A percentile compares a stretch with the other conserved stretches of the same genome.
Conservation (phyloP, 2,113 vertebrate genomes). For the Fregata magnificens region DNA sequence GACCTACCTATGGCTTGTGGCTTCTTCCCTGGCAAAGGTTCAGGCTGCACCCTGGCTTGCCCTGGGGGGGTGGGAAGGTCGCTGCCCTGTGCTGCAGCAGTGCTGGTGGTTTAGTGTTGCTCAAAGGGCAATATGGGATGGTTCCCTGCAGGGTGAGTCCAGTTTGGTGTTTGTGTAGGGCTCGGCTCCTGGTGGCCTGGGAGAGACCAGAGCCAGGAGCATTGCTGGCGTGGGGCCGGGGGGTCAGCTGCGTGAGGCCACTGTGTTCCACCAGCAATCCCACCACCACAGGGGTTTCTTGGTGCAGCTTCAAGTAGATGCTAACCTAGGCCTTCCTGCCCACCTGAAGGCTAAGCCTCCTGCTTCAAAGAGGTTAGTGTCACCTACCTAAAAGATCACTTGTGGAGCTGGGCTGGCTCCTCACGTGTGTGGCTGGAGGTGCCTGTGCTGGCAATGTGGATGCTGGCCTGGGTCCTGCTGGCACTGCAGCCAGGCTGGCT, state of each 20-base stretch:
- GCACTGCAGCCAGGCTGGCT: not conserved
- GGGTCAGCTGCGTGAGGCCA: fast-evolving
- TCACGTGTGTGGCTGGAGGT: not conserved
- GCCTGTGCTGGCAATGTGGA: not conserved
- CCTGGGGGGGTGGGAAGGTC: not conserved
- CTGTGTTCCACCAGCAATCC: not conserved
- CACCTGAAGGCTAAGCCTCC: not conserved
- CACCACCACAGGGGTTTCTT: fast-evolving
- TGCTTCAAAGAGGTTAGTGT: not conserved
- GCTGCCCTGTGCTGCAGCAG: not conserved
- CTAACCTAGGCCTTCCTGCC: not conserved
- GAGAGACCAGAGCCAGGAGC: not conserved
- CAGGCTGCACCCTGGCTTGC: not conserved
- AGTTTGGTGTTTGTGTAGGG: too few relatives aligned
- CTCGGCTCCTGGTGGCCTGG: fast-evolving
- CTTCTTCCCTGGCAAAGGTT: not conserved
- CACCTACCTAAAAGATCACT: not conserved
- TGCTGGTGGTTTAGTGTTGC: not conserved
- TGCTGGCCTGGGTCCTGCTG: not conserved
- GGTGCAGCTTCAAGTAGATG: not conserved
- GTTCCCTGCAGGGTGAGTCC: not conserved
- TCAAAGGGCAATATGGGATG: not conserved
- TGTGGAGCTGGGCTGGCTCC: not conserved
- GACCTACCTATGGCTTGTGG: not conserved
- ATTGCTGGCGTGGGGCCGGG: not conserved